A percentile compares a stretch with the other conserved stretches of the same genome.
Conservation (phyloP, 64 coral and sea anemone species). For the Acropora yongei region DNA sequence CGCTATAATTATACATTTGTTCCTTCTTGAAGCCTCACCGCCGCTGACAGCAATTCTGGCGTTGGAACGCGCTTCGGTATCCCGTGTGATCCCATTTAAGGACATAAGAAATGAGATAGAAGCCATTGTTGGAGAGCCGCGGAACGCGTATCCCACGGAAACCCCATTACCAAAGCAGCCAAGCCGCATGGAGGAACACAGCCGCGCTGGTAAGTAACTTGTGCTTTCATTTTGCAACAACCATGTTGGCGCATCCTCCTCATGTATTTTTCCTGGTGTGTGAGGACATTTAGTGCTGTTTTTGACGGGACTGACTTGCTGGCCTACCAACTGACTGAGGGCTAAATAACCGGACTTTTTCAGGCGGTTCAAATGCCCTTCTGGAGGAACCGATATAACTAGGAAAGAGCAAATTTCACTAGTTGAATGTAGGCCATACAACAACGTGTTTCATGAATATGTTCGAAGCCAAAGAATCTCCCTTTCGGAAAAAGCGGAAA, state of each 20-base stretch:
- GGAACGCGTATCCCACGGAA: not conserved
- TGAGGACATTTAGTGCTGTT: not conserved
- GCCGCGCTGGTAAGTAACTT: not conserved
- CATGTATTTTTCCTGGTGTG: too few relatives aligned
- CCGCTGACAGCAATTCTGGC: not conserved
- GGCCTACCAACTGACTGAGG: too few relatives aligned
- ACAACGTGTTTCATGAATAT: too few relatives aligned
- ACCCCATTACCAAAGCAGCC: not conserved
- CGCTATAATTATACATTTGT: not conserved
- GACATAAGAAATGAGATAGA: slow-evolving; percentile 13
- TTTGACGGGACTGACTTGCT: not conserved
- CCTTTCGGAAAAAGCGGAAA: too few relatives aligned
- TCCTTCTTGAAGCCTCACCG: not conserved
- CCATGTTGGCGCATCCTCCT: too few relatives aligned
- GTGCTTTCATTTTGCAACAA: too few relatives aligned
- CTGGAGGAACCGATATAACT: too few relatives aligned
- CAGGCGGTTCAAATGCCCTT: too few relatives aligned
- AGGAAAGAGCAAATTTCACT: too few relatives aligned
- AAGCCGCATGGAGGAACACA: not conserved
- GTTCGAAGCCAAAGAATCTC: too few relatives aligned
- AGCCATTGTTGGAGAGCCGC: not conserved
- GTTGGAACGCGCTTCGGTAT: not conserved
- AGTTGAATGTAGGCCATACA: too few relatives aligned
- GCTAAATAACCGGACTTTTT: too few relatives aligned
- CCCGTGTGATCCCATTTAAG: slow-evolving; percentile 21